Conservation (phyloP, 1,140 invertebrate species). For the Aphaenogaster ashmeadi region DNA sequence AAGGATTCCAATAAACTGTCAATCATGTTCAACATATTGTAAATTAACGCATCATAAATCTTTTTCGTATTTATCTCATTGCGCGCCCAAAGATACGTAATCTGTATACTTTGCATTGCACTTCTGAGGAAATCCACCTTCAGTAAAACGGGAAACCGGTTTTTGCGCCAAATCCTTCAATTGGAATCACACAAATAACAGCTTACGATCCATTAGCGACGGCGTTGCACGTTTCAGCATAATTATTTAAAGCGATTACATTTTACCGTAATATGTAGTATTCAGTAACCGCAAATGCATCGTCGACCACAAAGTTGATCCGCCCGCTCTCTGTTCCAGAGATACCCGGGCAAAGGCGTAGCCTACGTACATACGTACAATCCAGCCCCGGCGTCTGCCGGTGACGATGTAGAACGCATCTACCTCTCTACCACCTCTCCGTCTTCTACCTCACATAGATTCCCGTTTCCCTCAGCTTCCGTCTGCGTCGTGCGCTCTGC, state of each 20-base stretch:
- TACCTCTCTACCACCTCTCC: slow-evolving; percentile 47
- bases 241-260: slow-evolving; percentile 66
- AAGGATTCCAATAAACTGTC: not conserved
- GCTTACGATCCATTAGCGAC: slow-evolving; percentile 58
- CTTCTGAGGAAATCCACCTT: slow-evolving; percentile 34
- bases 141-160: slow-evolving; percentile 33
- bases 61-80: slow-evolving; percentile 22
- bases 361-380: slow-evolving; percentile 24
- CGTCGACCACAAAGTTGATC: slow-evolving; percentile 60
- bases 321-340: slow-evolving; percentile 53
- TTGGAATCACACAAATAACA: slow-evolving; percentile 58
- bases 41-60: slow-evolving; percentile 31
- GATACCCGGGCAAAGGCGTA: slow-evolving; percentile 52
- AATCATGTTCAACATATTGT: not conserved
- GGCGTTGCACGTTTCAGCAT: slow-evolving; percentile 55
- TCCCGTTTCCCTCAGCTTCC: slow-evolving; percentile 49
- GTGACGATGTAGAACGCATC: slow-evolving; percentile 54
- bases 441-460: slow-evolving; percentile 41
- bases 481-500: slow-evolving; percentile 23
- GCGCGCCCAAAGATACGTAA: slow-evolving; percentile 24
- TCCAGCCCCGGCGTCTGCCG: slow-evolving; percentile 29
- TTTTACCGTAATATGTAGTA: slow-evolving; percentile 62
- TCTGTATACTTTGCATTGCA: slow-evolving; percentile 12
- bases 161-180: slow-evolving; percentile 54
- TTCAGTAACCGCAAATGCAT: slow-evolving; percentile 63